These are phyloP conservation scores for Empis livida DNA, from an alignment of 2,888 invertebrate species.

Conservation along the genomic window DNA sequence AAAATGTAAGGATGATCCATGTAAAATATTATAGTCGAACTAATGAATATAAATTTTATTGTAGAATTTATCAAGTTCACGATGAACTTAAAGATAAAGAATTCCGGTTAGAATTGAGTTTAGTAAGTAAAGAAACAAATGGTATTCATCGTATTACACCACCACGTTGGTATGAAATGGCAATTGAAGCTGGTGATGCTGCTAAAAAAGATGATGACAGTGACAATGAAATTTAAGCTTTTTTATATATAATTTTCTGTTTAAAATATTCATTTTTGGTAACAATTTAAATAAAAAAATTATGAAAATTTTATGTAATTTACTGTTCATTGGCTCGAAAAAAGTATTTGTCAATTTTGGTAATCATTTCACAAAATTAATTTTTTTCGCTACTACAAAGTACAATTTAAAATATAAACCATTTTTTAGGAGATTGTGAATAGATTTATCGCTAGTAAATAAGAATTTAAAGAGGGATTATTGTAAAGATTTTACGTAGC, in stretches of 20 bases:
- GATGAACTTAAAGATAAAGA: constrained; percentile 76
- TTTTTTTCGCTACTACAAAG: too few species aligned
- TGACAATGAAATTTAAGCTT: constrained; percentile 39
- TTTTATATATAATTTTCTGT: too few species aligned
- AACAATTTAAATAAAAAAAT: not conserved
- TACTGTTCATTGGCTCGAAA: too few species aligned
- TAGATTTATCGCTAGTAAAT: too few species aligned
- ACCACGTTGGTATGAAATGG: constrained; percentile 64
- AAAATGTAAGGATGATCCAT: constrained; percentile 54
- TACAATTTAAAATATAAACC: too few species aligned
- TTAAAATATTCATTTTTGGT: too few species aligned
- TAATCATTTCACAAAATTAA: too few species aligned
- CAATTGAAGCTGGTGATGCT: constrained; percentile 76
- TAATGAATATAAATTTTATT: constrained; percentile 20
- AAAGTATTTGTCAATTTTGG: too few species aligned
- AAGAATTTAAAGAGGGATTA: too few species aligned
- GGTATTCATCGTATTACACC: constrained; percentile 78
- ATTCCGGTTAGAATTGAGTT: constrained; percentile 89
- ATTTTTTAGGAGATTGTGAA: too few species aligned
- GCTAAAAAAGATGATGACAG: constrained; percentile 46
- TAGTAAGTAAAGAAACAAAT: constrained; percentile 73
- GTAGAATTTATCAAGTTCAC: constrained; percentile 74
- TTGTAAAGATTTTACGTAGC: too few species aligned
- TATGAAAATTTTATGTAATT: not conserved
- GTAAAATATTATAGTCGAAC: not conserved